Conservation (phyloP, 2,797 vertebrate genomes). For the Xiphorhynchus erythropygius region DNA sequence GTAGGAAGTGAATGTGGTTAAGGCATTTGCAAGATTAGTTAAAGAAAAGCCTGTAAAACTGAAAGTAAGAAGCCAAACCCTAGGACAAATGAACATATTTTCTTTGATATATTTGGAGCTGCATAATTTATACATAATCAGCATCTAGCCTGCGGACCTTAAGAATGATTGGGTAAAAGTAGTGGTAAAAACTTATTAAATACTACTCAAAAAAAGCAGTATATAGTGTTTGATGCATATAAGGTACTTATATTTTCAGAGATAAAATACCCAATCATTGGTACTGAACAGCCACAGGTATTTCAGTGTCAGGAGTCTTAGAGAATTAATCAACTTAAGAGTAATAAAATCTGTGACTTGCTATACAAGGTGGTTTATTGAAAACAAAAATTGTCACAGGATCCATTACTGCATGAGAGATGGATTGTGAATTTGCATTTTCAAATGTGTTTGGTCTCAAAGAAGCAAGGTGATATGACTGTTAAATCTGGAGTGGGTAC, state of each 20-base stretch:
- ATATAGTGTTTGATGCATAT: not conserved
- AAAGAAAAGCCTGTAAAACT: conserved; percentile 32
- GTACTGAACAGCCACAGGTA: not conserved
- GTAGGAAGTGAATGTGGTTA: conserved; percentile 37
- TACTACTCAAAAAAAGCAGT: not conserved
- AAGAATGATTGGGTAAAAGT: not conserved
- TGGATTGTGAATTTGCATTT: not conserved
- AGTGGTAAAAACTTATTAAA: conserved; percentile 4
- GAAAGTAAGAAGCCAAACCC: conserved; percentile 3
- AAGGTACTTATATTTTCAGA: not conserved
- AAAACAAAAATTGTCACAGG: not conserved
- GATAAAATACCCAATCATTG: not conserved
- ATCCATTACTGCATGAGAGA: not conserved
- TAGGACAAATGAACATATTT: not conserved
- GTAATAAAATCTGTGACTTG: not conserved
- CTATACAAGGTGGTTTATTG: not conserved
- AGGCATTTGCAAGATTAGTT: conserved; percentile 41
- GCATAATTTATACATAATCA: not conserved
- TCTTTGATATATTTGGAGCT: not conserved
- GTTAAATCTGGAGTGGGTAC: not conserved
- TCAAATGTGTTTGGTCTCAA: not conserved
- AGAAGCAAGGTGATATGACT: not conserved
- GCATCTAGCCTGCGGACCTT: not conserved
- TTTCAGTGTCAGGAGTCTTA: not conserved
- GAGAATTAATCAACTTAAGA: not conserved